Evolutionary conservation across 2,113 vertebrate genomes (phyloP), one percentile per base, ranked within the genome.

Genomic region (Mus pahari): DNA sequence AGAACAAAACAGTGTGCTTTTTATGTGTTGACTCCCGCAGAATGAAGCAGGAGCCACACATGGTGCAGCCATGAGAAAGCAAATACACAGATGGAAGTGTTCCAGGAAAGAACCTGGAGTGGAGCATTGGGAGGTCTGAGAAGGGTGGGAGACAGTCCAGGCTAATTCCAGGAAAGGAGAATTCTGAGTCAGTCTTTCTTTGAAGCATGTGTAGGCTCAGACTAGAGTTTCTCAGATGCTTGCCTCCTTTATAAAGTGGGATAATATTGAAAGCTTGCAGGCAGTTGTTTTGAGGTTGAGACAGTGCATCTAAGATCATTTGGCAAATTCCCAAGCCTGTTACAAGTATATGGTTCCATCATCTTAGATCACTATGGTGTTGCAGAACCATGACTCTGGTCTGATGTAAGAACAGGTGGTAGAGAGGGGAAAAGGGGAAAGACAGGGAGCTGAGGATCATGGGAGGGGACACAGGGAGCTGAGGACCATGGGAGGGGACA

Each of bases 261-360:
- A 48, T 90, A 33, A 60, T 48, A 39, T 0, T 8, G 70, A 8
- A 75, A 79, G 31, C n/a, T 20, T 36, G 33, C 26, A 0, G 33
- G 74, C 36, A 39, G 33, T 62, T 77, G 64, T 70, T 94, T 77
- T 89, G 86, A 95, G 75, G 89, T 42, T 92, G n/a, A 62, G 79
- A 50, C 66, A 48, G 7, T 62, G 13, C 66, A 86, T 87, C 28
- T n/a, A 86, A 70, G 94, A 33, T 74, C 7, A 17, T 22, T 73
- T 39, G 28, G 60, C 9, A 81, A 71, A 68, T 31, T 42, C 16
- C 79, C 48, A 58, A 55, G 33, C 62, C 62, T 33, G 68, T 68
- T 78, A 0, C 62, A n/a, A 22, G n/a, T 36, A 33, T 13, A 81
- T 16, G 42, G 48, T 64, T 50, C 7, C 9, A 7, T 31, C 5